Conservation (phyloP, 2,113 vertebrate species). For the Nothoprocta perdicaria region DNA sequence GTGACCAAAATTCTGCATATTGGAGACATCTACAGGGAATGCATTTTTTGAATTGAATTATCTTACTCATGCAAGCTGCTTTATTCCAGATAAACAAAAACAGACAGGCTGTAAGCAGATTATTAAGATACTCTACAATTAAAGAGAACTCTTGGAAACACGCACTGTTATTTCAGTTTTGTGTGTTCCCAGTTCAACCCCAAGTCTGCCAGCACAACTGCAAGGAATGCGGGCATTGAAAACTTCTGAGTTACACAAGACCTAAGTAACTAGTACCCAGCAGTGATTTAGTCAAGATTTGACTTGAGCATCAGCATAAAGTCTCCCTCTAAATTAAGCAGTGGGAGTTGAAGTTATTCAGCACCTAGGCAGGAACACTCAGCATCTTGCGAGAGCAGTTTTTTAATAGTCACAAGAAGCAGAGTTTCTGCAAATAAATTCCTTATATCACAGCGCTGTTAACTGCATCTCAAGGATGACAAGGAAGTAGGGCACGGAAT, state of each 20-base stretch:
- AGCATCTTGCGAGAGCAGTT: background rate
- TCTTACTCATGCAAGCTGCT: constrained; percentile 22
- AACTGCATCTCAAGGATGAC: background rate
- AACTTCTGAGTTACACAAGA: background rate
- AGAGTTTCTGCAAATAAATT: background rate
- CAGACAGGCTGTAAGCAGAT: constrained; percentile 58
- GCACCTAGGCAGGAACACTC: background rate
- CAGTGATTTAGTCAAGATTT: background rate
- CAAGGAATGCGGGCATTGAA: background rate
- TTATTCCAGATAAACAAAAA: constrained; percentile 66
- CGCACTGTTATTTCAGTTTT: background rate
- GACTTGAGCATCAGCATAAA: background rate
- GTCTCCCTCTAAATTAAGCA: background rate
- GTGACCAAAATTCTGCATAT: constrained; percentile 11
- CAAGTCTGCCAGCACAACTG: background rate
- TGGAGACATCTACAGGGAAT: constrained; percentile 49
- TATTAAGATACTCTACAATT: constrained; percentile 47
- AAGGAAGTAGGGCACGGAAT: background rate
- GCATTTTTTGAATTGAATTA: constrained; percentile 30
- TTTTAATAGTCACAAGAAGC: background rate
- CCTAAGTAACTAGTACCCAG: background rate
- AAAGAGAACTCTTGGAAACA: constrained; percentile 40
- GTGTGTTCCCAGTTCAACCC: background rate
- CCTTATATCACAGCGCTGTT: background rate
- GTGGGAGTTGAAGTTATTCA: background rate